Percentiles rank a stretch among this genome's conserved stretches.
phyloP scores from a whole-genome alignment of 2,113 vertebrate species.

The Centropristis striata region DNA sequence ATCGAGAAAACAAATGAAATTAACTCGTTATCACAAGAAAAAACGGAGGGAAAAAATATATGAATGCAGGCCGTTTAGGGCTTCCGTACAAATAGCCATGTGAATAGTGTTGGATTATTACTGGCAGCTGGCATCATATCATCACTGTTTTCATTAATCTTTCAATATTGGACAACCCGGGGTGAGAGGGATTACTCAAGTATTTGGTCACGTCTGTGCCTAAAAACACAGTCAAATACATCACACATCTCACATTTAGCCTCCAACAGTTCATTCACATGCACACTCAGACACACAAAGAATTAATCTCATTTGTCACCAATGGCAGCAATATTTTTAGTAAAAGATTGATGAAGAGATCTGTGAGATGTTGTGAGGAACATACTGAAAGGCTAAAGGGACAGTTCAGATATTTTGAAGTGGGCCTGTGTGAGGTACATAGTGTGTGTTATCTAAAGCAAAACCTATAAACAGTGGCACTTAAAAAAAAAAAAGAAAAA shows the following conservation, averaged over 20 bases:
- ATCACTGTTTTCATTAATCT: slow-evolving; percentile 42
- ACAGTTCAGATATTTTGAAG: no score
- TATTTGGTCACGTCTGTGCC: slow-evolving; percentile 42
- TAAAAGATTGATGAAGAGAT: not conserved
- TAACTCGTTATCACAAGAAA: no score
- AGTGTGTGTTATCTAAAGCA: no score
- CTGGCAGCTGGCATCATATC: slow-evolving; percentile 34
- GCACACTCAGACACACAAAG: not conserved
- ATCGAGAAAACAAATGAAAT: no score
- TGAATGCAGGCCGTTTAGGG: no score
- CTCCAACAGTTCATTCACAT: slow-evolving; percentile 2
- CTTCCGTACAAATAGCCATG: no score
- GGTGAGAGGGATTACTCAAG: slow-evolving; percentile 34
- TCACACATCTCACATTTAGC: slow-evolving; percentile 15
- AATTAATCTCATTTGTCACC: slow-evolving; percentile 12
- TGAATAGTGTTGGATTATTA: slow-evolving; percentile 13
- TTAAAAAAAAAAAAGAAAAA: no score
- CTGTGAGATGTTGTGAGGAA: slow-evolving; percentile 6
- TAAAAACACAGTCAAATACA: slow-evolving; percentile 15
- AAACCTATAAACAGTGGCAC: no score
- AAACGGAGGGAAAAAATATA: no score
- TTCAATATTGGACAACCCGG: slow-evolving; percentile 41
- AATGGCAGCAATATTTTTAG: not conserved
- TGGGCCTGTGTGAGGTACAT: no score
- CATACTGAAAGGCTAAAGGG: not conserved